These are phyloP conservation scores for Microchrysa polita DNA, from an alignment of 2,888 invertebrate genomes.

Conservation along the genomic window DNA sequence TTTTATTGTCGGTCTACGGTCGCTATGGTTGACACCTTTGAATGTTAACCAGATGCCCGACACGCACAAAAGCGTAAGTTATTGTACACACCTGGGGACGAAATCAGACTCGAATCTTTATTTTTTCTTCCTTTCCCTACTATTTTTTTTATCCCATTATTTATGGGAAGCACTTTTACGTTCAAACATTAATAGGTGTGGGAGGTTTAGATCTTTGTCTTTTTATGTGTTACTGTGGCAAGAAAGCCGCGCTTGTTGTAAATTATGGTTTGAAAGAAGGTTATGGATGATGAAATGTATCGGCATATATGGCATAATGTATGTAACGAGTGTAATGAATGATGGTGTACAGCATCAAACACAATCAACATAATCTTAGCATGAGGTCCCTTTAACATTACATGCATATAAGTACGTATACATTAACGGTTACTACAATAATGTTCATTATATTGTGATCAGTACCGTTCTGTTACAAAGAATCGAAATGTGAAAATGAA, in stretches of 20 bases:
- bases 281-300: background rate
- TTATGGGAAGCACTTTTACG: constrained; percentile 29
- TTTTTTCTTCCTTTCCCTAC: background rate
- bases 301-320: no score
- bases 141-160: constrained; percentile 34
- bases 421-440: no score
- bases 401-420: no score
- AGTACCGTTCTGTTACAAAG: no score
- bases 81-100: constrained; percentile 27
- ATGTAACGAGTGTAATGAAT: no score
- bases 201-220: constrained; percentile 26
- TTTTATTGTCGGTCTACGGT: background rate
- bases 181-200: background rate
- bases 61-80: background rate
- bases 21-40: constrained; percentile 12
- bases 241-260: constrained; percentile 13
- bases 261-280: background rate
- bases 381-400: no score
- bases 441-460: no score
- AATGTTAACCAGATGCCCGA: background rate
- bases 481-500: no score
- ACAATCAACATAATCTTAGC: no score
- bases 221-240: constrained; percentile 24
- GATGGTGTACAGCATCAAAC: no score
- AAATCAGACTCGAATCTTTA: background rate